Evolutionary conservation across 2,888 invertebrate species (phyloP), one percentile per base, ranked within the genome.

Genomic region (Zele albiditarsus): DNA sequence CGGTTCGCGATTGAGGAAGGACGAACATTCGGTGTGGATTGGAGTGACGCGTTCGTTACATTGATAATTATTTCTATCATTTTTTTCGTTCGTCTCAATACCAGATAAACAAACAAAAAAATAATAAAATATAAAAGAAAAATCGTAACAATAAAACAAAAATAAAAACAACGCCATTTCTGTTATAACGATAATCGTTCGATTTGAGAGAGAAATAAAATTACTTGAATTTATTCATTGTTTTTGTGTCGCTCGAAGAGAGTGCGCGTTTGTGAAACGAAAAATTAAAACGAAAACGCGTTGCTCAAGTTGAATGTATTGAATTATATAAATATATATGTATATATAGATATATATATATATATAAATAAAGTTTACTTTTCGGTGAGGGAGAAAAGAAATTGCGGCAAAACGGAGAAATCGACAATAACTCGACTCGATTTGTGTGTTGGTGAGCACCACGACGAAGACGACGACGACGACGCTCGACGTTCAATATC

Each of bases 1-100:
- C 80, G 81, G 79, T 80, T 81, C 77, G 77, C 58, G 79, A 75
- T 72, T 69, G 28, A 27, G 31, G 28, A 20, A 25, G 31, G 8
- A 42, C 20, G 62, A 62, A 42, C 46, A 28, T 42, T 69, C 73
- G 76, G 53, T 73, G 63, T 79, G 75, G 38, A 74, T 62, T 60
- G 4, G 72, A 33, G 53, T 65, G 53, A 65, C 49, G 72, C 62
- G 62, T 71, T n/a, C 71, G 62, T 71, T 53, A 5, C 62, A 63
- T 71, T 62, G 25, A 46, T 62, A 46, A 71, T 60, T n/a, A 42
- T 71, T 28, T 33, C 42, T 70, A 53, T 70, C 25, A 38, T 60
- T 38, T 66, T 67, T 62, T 62, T 27, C 62, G 16, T 27, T 62
- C n/a, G 53, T 53, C 53, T 20, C 20, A 53, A 23, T 53, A 53